These are phyloP conservation scores for Alosa sapidissima DNA, from an alignment of 2,797 vertebrate genomes.

Conservation along the genomic window DNA sequence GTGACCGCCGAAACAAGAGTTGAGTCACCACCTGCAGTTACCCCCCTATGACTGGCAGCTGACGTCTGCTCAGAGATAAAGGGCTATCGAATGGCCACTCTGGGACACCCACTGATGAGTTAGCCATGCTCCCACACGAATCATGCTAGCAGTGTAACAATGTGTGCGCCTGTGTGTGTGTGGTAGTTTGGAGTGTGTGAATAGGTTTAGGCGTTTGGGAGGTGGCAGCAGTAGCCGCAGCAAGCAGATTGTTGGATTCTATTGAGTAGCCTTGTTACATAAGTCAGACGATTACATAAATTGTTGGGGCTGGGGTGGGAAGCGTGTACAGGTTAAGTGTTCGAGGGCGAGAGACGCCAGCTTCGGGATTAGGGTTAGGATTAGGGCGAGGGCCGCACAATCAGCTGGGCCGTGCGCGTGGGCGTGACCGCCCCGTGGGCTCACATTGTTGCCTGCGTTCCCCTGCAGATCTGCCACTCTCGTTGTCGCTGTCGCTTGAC, in stretches of 20 bases:
- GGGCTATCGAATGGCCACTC: constrained; percentile 1
- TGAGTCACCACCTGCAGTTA: neutral
- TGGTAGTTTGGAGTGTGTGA: neutral
- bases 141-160: neutral
- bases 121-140: neutral
- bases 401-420: neutral
- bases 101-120: constrained; percentile 6
- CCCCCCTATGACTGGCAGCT: neutral
- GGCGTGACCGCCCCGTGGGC: neutral
- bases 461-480: neutral
- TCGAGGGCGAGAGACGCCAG: constrained; percentile 19
- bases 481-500: too few relatives aligned
- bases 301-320: constrained; percentile 17
- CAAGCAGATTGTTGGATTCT: neutral
- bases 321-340: constrained; percentile 31
- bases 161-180: neutral
- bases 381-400: constrained; percentile 19
- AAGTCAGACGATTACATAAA: constrained; percentile 35
- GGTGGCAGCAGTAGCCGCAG: neutral
- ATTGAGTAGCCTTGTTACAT: constrained; percentile 29
- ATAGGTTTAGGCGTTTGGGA: neutral
- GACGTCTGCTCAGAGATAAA: neutral
- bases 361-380: constrained; percentile 28
- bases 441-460: neutral
- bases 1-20: neutral